Evolutionary conservation across 2,113 vertebrate species (phyloP), one percentile per base, ranked within the genome.

Genomic region (Lasiurus borealis): DNA sequence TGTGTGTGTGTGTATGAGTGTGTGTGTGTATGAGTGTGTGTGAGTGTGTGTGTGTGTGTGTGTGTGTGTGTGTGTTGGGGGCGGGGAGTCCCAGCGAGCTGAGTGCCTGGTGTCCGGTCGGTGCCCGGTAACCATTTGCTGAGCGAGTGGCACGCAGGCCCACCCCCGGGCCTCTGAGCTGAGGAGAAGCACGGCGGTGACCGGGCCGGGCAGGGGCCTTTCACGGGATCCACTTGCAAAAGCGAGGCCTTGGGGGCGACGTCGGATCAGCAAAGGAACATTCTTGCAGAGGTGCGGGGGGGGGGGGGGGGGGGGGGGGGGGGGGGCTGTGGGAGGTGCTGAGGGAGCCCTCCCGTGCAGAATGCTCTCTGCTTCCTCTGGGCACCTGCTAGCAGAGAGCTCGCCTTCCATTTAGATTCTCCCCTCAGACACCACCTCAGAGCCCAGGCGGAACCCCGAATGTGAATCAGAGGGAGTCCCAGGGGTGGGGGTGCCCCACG

Each of bases 351-450:
- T 3, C 8, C 5, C 16, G 6, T 0, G 10, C 40, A 44, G 71
- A 52, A 2, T 0, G 9, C 3, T 9, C 85, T 91, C 87, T 85
- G 44, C 69, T 64, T 48, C 27, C 84, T 75, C 54, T 2, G 16
- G 46, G 72, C 9, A 14, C 48, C 52, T 40, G 40, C 25, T 40
- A 36, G 29, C 83, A 68, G 57, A 62, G 29, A 34, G 48, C 11
- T 0, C 12, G 11, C 34, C 54, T 80, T 40, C 40, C 64, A 6
- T 3, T 76, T n/a, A 46, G 11, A 69, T 16, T 3, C 77, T 85
- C 93, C 36, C 93, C 85, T 88, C n/a, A 12, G 52, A 88, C 86
- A 94, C 40, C 59, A 66, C 0, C 15, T 46, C 77, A 10, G n/a
- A 11, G 36, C n/a, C 72, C 59, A 83, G 73, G 59, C 62, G 40